Base-by-base conservation (phyloP, 2,888 invertebrate genomes). In the Melieria omissa region DNA sequence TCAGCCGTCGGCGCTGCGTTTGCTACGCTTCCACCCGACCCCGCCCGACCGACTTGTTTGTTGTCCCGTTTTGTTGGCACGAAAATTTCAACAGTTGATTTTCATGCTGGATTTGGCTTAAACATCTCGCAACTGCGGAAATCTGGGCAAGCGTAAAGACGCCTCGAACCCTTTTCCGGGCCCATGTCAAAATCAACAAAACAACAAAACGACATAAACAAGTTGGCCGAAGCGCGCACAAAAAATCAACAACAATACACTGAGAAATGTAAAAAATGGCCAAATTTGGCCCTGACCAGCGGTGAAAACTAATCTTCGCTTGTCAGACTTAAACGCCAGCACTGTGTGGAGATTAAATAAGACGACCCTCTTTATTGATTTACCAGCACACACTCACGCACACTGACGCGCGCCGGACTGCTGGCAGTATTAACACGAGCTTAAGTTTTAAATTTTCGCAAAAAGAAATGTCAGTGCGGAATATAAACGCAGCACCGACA, bases 51-150 rank as follows among this genome's bases (percentile, higher is more conserved):
- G 14, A 52, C 5, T 8, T 52, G 4, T 52, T 52, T n/a, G 5
- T 52, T 52, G 29, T 29, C 29, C 2, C 29, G 49, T 52, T 8
- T 52, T 52, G 12, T 52, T 52, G 9, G 52, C 52, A n/a, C 52
- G 8, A 7, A 52, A 52, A 7, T 12, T 52, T 52, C 14, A 52
- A 9, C 52, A 5, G 52, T 52, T 5, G 52, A 52, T 52, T 52
- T 52, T 8, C 52, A 52, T 52, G 52, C 52, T 52, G 52, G 52
- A 52, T 52, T 52, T 52, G 2, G 52, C 52, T 52, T 52, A 52
- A 52, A 52, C 9, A 8, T 14, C 12, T 8, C 49, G 12, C 9
- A 49, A 52, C 12, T 52, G 52, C 52, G 12, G 52, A 52, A 29
- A 52, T 12, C 9, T 52, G 14, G 52, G 52, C 52, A 8, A 52